These are phyloP conservation scores for Ptychobarbus kaznakovi DNA, from an alignment of 2,797 vertebrate species.

Conservation along the genomic window DNA sequence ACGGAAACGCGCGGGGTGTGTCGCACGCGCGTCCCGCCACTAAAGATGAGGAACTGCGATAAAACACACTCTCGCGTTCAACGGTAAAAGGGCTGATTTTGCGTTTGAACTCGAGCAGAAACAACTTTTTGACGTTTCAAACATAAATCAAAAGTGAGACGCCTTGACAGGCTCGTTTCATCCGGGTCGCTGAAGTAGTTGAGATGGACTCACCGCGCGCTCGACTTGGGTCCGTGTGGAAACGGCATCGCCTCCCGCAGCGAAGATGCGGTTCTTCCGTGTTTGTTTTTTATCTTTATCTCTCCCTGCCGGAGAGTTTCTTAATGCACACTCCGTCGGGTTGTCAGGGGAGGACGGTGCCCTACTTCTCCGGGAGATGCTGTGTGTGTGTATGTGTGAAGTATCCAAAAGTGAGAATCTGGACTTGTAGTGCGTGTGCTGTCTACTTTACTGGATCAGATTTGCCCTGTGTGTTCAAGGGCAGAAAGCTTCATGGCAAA, in stretches of 20 bases:
- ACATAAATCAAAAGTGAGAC: conserved; percentile 39
- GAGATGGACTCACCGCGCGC: conserved; percentile 53
- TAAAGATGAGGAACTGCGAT: conserved; percentile 46
- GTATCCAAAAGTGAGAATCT: conserved; percentile 80
- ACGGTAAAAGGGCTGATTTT: not conserved
- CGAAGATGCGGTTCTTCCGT: conserved; percentile 50
- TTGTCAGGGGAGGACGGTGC: conserved; percentile 66
- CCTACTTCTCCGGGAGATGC: conserved; percentile 71
- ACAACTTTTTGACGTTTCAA: conserved; percentile 31
- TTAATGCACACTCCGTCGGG: conserved; percentile 58
- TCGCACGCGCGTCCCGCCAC: conserved; percentile 43
- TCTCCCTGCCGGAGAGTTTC: conserved; percentile 70
- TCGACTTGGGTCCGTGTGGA: conserved; percentile 2
- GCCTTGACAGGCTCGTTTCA: conserved; percentile 9
- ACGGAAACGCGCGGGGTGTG: conserved; percentile 53
- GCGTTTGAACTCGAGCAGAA: not conserved
- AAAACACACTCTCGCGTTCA: not conserved
- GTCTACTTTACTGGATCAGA: conserved; percentile 77
- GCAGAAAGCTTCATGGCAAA: conserved; percentile 88
- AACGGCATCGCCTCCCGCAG: conserved; percentile 40
- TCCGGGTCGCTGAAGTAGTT: conserved; percentile 42
- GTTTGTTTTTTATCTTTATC: conserved; percentile 22
- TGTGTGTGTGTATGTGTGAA: conserved; percentile 64
- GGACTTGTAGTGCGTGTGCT: conserved; percentile 74
- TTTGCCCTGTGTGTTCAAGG: conserved; percentile 82